Evolutionary conservation across 2,113 vertebrate genomes (phyloP).

Genomic region (Micromys minutus): DNA sequence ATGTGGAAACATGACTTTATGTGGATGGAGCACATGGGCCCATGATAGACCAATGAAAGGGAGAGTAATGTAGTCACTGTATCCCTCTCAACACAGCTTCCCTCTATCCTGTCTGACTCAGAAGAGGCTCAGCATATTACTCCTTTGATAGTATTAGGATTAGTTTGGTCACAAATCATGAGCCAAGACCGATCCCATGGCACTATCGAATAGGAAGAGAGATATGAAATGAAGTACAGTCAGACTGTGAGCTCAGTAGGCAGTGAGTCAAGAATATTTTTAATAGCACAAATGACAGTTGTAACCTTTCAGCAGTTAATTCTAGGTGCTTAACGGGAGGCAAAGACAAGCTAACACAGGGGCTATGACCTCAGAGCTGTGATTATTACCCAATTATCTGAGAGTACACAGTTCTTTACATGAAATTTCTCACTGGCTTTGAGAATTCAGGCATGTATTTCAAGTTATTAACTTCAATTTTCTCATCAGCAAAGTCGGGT

Average conservation of each 20-base stretch:
- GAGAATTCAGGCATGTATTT: conserved; percentile 31
- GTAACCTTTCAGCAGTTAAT: conserved; percentile 45
- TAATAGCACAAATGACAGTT: conserved; percentile 38
- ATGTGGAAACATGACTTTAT: background rate
- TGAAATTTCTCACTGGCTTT: conserved; percentile 20
- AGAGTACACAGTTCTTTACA: conserved; percentile 27
- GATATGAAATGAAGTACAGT: background rate
- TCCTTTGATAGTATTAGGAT: background rate
- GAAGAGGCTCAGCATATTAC: background rate
- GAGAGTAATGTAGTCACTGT: background rate
- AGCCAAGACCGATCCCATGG: background rate
- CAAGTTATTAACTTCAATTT: conserved; percentile 62
- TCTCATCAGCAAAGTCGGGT: conserved; percentile 48
- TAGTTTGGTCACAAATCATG: background rate
- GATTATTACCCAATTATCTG: conserved; percentile 61
- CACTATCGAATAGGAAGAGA: background rate
- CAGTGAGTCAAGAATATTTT: conserved; percentile 37
- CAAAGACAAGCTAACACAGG: conserved; percentile 41
- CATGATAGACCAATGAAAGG: background rate
- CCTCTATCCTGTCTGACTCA: background rate
- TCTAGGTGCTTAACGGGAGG: conserved; percentile 51
- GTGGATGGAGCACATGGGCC: background rate
- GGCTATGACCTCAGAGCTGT: conserved; percentile 46
- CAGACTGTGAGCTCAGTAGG: background rate
- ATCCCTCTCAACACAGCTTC: background rate